Evolutionary conservation across 2,888 invertebrate species (phyloP), one percentile per base, ranked within the genome.

Genomic region (Junonia oenone): DNA sequence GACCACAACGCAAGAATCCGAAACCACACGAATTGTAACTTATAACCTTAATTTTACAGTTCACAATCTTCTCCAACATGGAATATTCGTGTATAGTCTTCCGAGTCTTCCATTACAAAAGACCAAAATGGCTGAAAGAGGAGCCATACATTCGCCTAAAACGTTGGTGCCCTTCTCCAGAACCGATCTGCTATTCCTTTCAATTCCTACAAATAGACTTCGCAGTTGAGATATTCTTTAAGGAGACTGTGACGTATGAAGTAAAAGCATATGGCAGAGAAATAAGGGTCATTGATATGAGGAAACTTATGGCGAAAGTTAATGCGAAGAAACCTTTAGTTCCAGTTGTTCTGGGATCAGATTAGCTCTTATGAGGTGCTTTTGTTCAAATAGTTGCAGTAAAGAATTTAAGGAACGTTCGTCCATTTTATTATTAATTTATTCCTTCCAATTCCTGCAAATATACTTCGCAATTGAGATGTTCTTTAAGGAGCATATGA

Each of bases 11-110:
- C n/a, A n/a, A n/a, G n/a, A n/a, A n/a, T n/a, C n/a, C n/a, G n/a
- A n/a, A n/a, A n/a, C n/a, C n/a, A n/a, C n/a, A n/a, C n/a, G n/a
- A n/a, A n/a, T n/a, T n/a, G n/a, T n/a, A n/a, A n/a, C n/a, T n/a
- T n/a, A n/a, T n/a, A n/a, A n/a, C n/a, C n/a, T n/a, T n/a, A n/a
- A n/a, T n/a, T n/a, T n/a, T n/a, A n/a, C 70, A 79, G 79, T 49
- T 79, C 45, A 69, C 78, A 13, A 61, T 79, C 6, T 57, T 65
- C 47, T 54, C 68, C 0, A 52, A 65, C 17, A 56, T 71, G 2
- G 79, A 78, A 22, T 81, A 78, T 56, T 71, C 74, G 0, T 81
- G 79, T 62, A 56, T 79, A 0, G 53, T 68, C 0, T 71, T 80
- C 54, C 59, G 53, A 11, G 70, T 68, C 0, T 38, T 54, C 4